Base-by-base conservation (phyloP, 92 coral and sea anemone species). In the Palythoa heliodiscus region DNA sequence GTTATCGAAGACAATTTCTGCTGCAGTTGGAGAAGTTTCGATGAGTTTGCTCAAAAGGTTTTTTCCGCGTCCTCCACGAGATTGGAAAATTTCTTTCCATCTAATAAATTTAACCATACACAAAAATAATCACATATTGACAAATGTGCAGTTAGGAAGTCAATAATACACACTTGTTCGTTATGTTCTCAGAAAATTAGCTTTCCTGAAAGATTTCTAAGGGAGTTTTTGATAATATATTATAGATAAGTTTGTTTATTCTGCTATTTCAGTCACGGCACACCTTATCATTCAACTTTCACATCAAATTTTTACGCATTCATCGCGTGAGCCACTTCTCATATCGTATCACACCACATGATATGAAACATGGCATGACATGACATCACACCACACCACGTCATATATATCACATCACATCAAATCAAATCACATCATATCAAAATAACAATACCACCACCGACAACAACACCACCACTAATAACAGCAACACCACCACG, bases 21-120 rank as follows among this genome's bases (percentile, higher is more conserved):
- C 98, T 8, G 93, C 98, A 83, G 85, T 91, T 19, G 98, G 98
- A 75, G 86, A 93, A n/a, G 72, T 83, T 22, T 87, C 87, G 73
- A 95, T 89, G 53, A 95, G 94, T 70, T 89, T 87, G 35, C 91
- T 82, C 93, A 93, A 83, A 72, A 90, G 88, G 64, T 90, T 93
- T n/a, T 77, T 80, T 29, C 73, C 58, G 24, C 22, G 58, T 29
- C 48, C 84, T 20, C 74, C 60, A 80, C 84, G 84, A 14, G 61
- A 23, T 63, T 80, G 74, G 73, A 80, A 80, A 29, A 80, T 24
- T 67, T 80, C 84, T 80, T 63, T 80, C 84, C 84, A 80, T 47
- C 84, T 80, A 68, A 66, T 66, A 6, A 3, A 10, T 43, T 3
- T 3, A 63, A 63, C 25, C 10, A 12, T 11, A 37, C 15, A 69